A percentile compares a stretch with the other conserved stretches of the same genome.
Evolutionary conservation across 2,888 invertebrate species (phyloP).

Genomic region (Gastracanthus pulcherrimus): DNA sequence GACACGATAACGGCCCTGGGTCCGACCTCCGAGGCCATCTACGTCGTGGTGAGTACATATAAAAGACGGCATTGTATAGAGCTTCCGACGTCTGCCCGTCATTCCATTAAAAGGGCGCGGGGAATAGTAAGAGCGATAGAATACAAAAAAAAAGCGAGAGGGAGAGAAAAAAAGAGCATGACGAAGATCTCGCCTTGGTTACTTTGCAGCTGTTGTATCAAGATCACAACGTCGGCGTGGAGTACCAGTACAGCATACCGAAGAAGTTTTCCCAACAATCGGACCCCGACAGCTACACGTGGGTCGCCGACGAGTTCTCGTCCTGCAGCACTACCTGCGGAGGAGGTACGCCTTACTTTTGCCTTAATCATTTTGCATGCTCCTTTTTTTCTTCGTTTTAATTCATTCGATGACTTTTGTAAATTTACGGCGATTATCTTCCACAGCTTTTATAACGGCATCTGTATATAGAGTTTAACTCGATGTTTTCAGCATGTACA

Average conservation of each 20-base stretch:
- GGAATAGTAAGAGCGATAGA: not conserved
- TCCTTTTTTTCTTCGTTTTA: not conserved
- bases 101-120: not conserved
- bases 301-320: slow-evolving; percentile 89
- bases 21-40: slow-evolving; percentile 93
- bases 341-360: slow-evolving; percentile 82
- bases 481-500: no score
- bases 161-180: not conserved
- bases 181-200: slow-evolving; percentile 21
- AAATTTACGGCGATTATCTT: no score
- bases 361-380: not conserved
- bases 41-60: slow-evolving; percentile 85
- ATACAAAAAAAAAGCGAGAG: not conserved
- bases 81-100: not conserved
- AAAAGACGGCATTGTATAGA: not conserved
- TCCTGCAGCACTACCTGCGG: slow-evolving; percentile 93
- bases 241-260: slow-evolving; percentile 94
- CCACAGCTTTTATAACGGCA: no score
- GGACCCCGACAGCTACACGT: slow-evolving; percentile 88
- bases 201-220: slow-evolving; percentile 86
- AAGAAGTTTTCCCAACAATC: slow-evolving; percentile 82
- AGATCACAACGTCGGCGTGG: slow-evolving; percentile 89
- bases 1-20: slow-evolving; percentile 91
- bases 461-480: no score
- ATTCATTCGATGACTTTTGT: no score